Evolutionary conservation across 2,888 invertebrate species (phyloP), one percentile per base, ranked within the genome.

Genomic region (Mylabris sibirica): DNA sequence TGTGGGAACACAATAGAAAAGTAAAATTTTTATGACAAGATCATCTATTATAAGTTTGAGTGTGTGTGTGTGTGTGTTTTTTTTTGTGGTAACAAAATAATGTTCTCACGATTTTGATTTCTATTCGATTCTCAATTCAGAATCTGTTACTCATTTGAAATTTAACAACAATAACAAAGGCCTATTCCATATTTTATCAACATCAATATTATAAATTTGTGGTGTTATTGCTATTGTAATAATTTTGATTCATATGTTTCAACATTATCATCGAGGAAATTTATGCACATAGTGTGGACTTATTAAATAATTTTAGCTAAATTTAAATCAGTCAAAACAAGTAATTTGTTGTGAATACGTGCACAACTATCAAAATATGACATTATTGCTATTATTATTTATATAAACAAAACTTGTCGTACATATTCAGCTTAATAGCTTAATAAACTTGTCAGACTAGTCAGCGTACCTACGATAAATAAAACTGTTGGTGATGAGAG

Each of bases 251-350:
- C 49, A 22, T 53, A 22, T 53, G 5, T 44, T 44, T 17, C 44
- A 44, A n/a, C 17, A 44, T 44, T 6, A 44, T 44, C 17, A 44
- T 44, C n/a, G 17, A 44, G 44, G 44, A 44, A 44, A 44, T 44
- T 4, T 17, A 44, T 1, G 0, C 8, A 1, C 30, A 30, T 30
- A 30, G 8, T 30, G 30, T 30, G 1, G 30, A 30, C 30, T 30
- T 30, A 30, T 44, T n/a, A 44, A 44, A 44, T 44, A 44, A 44
- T 44, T 66, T 62, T 53, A 61, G 22, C 22, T 62, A 30, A 44
- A n/a, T 53, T 62, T 62, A 49, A 62, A 53, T 66, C 34, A 69
- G 66, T 69, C 69, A 69, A 69, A 69, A 69, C 66, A 69, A 69
- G 64, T 66, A 64, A 69, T 69, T 69, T 69, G 66, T 69, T 53